Base-by-base conservation (phyloP, 2,888 invertebrate species). In the Lasioglossum marginatum region DNA sequence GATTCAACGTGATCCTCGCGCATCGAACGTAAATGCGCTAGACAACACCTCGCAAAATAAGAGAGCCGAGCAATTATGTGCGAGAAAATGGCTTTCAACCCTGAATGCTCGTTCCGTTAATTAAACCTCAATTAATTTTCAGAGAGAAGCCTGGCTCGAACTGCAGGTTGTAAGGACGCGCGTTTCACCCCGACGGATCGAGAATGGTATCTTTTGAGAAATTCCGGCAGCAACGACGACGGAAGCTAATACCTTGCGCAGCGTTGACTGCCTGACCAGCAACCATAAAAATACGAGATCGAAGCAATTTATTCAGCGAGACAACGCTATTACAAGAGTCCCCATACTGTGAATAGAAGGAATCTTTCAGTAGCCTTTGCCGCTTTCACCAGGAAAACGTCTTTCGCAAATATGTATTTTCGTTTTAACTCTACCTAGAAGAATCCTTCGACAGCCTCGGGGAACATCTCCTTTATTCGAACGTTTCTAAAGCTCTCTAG, bases 81-180 rank as follows among this genome's bases (percentile, higher is more conserved):
- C 37, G 12, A 16, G 37, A 34, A 68, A 68, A 68, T n/a, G 19
- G 40, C 72, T 19, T 31, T 34, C 19, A 3, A 19, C 16, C 10
- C 60, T 27, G 60, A 60, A 31, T 5, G 66, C 66, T 31, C 34
- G 19, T 57, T 57, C 57, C 27, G 79, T 60, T 73, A 72, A 79
- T 77, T 66, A 77, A 66, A 83, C 71, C 10, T 12, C 71, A 57
- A 76, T 72, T 37, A 57, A 83, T 76, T 72, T 45, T 27, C 60
- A 5, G 27, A 16, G 27, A 60, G 60, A 10, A 19, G 57, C 12
- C 57, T 12, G n/a, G 27, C 57, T n/a, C 57, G n/a, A 57, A 27
- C 27, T 60, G 0, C 27, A 0, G 27, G 4, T 27, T 31, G 16
- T 27, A 4, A 4, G n/a, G 57, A 57, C 57, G 23, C 27, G 27